A percentile compares a stretch with the other conserved stretches of the same genome.
Conservation (phyloP, 2,797 vertebrate species). For the Jordanella pulchra region DNA sequence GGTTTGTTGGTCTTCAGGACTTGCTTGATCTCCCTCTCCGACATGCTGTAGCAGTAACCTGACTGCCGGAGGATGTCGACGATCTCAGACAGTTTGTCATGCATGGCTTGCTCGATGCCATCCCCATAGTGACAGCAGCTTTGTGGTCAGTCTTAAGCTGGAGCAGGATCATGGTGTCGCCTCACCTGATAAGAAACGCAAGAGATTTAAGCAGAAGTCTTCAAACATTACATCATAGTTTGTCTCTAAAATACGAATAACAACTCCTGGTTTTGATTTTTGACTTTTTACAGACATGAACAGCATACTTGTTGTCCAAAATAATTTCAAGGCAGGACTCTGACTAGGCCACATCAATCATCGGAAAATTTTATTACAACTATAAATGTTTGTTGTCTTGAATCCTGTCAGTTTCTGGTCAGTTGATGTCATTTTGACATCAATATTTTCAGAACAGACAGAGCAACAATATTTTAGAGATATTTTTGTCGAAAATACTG, state of each 20-base stretch:
- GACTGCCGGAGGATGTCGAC: conserved; percentile 93
- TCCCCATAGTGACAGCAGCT: conserved; percentile 79
- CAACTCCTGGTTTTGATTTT: background rate
- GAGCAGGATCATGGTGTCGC: conserved; percentile 32
- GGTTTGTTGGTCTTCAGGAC: conserved; percentile 94
- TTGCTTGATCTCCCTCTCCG: conserved; percentile 92
- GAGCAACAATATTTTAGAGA: too few species aligned
- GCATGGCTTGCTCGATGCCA: conserved; percentile 87
- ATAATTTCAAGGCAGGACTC: background rate
- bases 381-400: too few species aligned
- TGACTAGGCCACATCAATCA: background rate
- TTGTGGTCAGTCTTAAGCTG: conserved; percentile 19
- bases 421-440: too few species aligned
- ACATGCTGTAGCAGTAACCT: conserved; percentile 94
- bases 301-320: background rate
- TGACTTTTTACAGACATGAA: background rate
- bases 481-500: background rate
- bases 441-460: too few species aligned
- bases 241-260: background rate
- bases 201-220: background rate
- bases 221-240: background rate
- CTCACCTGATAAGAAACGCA: conserved; percentile 36
- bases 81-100: conserved; percentile 94
- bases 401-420: too few species aligned
- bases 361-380: background rate